A percentile compares a stretch with the other conserved stretches of the same genome.
phyloP scores from a whole-genome alignment of 2,113 vertebrate species.

The Marmota monax region DNA sequence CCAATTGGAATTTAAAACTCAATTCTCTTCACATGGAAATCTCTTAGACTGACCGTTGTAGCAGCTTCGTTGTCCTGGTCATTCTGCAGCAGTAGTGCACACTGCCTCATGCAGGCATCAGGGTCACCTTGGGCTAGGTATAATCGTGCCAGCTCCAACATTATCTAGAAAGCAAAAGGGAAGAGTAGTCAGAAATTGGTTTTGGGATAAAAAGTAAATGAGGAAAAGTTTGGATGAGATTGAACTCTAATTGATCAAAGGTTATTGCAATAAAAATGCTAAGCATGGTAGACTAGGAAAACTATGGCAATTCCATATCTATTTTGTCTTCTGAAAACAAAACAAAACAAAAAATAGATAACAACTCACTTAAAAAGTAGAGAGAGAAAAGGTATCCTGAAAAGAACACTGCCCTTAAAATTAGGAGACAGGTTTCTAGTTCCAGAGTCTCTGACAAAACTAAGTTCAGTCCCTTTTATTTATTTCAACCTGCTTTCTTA shows the following conservation, averaged over 20 bases:
- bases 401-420: background rate
- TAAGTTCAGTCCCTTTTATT: background rate
- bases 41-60: constrained; percentile 89
- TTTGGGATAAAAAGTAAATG: background rate
- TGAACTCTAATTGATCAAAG: background rate
- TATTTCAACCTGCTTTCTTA: background rate
- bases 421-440: constrained; percentile 2
- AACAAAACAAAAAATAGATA: background rate
- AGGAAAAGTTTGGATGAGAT: background rate
- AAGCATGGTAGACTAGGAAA: background rate
- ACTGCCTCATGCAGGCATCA: constrained; percentile 95
- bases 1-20: background rate
- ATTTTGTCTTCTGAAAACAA: background rate
- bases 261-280: background rate
- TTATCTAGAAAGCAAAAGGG: constrained; percentile 88
- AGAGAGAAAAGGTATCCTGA: background rate
- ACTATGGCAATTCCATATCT: background rate
- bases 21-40: fast-evolving
- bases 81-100: constrained; percentile 92
- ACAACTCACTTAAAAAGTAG: background rate
- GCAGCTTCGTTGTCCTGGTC: constrained; percentile 96
- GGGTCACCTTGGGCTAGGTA: constrained; percentile 94
- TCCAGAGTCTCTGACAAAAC: background rate
- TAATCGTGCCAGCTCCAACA: constrained; percentile 95
- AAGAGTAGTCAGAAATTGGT: constrained; percentile 41